Evolutionary conservation across 1,140 invertebrate genomes (phyloP), one percentile per base, ranked within the genome.

Genomic region (Coptotermes formosanus): DNA sequence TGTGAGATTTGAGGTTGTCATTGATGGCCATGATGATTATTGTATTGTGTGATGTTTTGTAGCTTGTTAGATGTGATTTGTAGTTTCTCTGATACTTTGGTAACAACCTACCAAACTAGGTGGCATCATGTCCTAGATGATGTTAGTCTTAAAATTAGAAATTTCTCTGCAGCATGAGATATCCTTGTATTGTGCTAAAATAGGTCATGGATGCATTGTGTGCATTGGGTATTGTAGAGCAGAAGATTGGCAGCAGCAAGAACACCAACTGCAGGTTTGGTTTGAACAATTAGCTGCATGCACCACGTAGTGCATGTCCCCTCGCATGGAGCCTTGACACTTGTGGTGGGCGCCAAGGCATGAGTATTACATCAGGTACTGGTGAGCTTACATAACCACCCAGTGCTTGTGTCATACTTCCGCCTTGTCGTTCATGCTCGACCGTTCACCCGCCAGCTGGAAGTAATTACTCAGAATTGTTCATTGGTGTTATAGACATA

Each of bases 361-460:
- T 96, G 97, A 98, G 97, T 98, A 98, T 98, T 98, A 97, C 96
- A 97, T 97, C 96, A 98, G 97, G 97, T 98, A 98, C 97, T 98
- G 97, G 97, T 95, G 92, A 90, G 89, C 90, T 89, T 91, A 88
- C 88, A 90, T 89, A 90, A 55, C 52, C 89, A 89, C 93, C 94
- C 95, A 95, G 95, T 96, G 93, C 94, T 95, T 96, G 94, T 95
- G 95, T 96, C 93, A 96, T 95, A 95, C 95, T 96, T 94, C 90
- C 92, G 89, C 87, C 75, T 87, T 88, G 88, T 64, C 82, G 48
- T 30, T 55, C 43, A 83, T 85, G 91, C 90, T 91, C 90, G 89
- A 88, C 90, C 90, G 88, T 90, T 88, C 89, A 89, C 90, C 89
- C 88, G 86, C 87, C 88, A 87, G 89, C 87, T 75, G 64, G 64